Base-by-base conservation (phyloP, 2,888 invertebrate genomes). In the Polymixis lichenea region DNA sequence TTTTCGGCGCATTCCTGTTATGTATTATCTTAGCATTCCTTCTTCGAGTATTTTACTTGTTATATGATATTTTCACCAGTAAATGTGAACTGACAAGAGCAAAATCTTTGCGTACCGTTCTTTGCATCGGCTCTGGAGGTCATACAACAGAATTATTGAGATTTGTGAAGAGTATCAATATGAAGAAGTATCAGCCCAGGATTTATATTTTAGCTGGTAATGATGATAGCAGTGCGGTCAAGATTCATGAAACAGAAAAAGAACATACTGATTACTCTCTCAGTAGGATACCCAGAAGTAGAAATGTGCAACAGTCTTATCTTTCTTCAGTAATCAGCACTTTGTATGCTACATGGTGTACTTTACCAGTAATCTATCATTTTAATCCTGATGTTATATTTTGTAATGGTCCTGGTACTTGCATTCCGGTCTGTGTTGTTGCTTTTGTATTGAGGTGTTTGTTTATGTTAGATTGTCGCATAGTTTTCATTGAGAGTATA, bases 321-420 rank as follows among this genome's bases (percentile, higher is more conserved):
- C 76, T 98, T 0, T 97, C 98, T 56, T 98, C 99, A 25, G 90
- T 99, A 61, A 97, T 98, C 85, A 98, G 98, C 67, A 99, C 99
- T 5, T 43, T 98, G 0, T 95, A 97, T 92, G 98, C 99, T 0
- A 96, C 97, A n/a, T 79, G 98, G 1, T 96, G 97, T 87, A 97
- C 98, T 72, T 92, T 98, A 89, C 98, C 98, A 76, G 87, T 98
- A 25, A 94, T 99, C 53, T 97, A 97, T 87, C 96, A 94, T 68
- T 97, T 97, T 87, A 97, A 97, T 83, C 99, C 99, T 1, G 97
- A 99, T 93, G 92, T 99, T 87, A 97, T 99, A 88, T 95, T 99
- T 67, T 99, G 98, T 94, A 99, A 99, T 96, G 99, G 99, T 0
- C 99, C 99, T 62, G 99, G 99, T 13, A 99, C 99, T 11, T 99